Conservation (phyloP, 92 coral and sea anemone genomes). For the Ricordea florida region DNA sequence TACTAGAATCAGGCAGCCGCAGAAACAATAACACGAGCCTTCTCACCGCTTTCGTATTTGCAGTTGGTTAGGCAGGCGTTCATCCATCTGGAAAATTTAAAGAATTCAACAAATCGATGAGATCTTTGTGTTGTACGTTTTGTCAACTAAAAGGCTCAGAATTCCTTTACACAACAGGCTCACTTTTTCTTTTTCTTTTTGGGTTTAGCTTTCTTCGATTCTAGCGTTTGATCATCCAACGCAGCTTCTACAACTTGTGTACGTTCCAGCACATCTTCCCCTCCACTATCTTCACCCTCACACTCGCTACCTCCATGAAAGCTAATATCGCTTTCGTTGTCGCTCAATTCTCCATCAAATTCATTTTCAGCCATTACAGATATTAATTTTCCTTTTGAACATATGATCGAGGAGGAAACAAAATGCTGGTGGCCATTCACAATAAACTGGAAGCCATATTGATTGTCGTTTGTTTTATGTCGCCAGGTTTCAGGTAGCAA, state of each 20-base stretch:
- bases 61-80: constrained; percentile 87
- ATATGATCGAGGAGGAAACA: no score
- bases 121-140: no score
- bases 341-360: constrained; percentile 84
- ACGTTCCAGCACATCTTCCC: constrained; percentile 32
- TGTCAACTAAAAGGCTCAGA: no score
- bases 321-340: constrained; percentile 69
- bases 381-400: background rate
- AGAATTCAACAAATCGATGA: no score
- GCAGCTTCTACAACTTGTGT: constrained; percentile 52
- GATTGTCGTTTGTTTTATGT: constrained; percentile 65
- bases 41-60: constrained; percentile 98
- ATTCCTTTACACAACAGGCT: background rate
- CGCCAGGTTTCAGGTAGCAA: constrained; percentile 66
- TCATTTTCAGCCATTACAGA: constrained; percentile 89
- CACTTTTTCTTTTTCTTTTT: constrained; percentile 94
- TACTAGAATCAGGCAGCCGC: no score
- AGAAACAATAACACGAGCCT: background rate
- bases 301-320: constrained; percentile 78
- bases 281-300: constrained; percentile 92
- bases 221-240: constrained; percentile 36
- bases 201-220: constrained; percentile 76
- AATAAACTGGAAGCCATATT: constrained; percentile 51
- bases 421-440: no score
- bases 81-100: constrained; percentile 78